Conservation (phyloP, 2,888 invertebrate species). For the Oasisia sp. region DNA sequence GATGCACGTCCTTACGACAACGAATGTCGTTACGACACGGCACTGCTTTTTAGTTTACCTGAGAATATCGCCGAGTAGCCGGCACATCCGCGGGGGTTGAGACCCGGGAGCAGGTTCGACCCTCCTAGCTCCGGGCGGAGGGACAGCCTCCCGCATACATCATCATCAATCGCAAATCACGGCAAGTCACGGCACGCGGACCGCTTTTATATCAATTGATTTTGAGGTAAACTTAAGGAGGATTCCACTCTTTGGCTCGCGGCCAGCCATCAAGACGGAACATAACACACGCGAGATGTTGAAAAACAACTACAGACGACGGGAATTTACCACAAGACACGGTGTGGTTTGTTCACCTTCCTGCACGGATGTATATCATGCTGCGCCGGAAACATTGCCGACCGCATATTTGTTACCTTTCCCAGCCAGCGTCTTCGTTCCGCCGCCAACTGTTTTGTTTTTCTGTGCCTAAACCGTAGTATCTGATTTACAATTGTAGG, state of each 20-base stretch:
- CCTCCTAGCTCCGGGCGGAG: not conserved
- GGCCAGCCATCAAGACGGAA: not conserved
- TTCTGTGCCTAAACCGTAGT: no score
- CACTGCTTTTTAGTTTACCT: not conserved
- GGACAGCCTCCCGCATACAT: not conserved
- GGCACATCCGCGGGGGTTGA: not conserved
- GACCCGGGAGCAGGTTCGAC: not conserved
- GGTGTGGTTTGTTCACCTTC: no score
- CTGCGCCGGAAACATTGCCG: no score
- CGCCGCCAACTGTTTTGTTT: no score
- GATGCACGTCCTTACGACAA: not conserved
- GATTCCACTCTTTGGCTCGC: not conserved
- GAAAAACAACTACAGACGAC: not conserved
- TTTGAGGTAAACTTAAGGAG: not conserved
- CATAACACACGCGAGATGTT: not conserved
- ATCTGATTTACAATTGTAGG: no score
- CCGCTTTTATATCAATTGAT: not conserved
- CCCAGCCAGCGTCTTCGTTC: no score
- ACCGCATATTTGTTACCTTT: no score
- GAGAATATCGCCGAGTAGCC: not conserved
- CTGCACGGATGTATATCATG: no score
- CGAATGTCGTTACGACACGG: not conserved
- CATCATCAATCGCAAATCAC: slow-evolving; percentile 6
- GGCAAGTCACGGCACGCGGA: not conserved
- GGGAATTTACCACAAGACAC: no score